Evolutionary conservation across 2,113 vertebrate genomes (phyloP), one percentile per base, ranked within the genome.

Genomic region (Lota lota): DNA sequence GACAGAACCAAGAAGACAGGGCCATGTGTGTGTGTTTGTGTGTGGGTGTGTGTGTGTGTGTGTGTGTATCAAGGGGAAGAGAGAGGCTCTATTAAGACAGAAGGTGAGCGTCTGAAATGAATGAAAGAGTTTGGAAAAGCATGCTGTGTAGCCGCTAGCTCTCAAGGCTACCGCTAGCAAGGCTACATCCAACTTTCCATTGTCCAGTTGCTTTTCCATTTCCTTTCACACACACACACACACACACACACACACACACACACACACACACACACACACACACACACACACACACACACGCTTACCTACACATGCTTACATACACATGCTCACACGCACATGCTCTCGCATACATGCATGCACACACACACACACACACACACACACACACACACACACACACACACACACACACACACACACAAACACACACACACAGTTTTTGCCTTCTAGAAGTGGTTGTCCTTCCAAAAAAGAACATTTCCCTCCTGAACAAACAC

Each of bases 41-140:
- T 57, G 16, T 85, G 81, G n/a, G 19, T 79, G 59, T 40, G 36
- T 40, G 36, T 40, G 36, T 40, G 36, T 40, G 36, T 40, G 40
- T 11, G 40, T 12, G 1, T 47, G 10, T 12, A 11, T 10, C 10
- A 14, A 14, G 12, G 12, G 40, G 40, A 14, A 47, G 12, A 50
- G 64, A 81, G 70, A 61, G 5, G 50, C 40, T 65, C 77, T 78
- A 82, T 86, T 84, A 80, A 78, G 70, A 67, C 61, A 78, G 80
- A 85, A 85, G 84, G 81, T 83, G 82, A 82, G 73, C 84, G 79
- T 85, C 83, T 85, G 79, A 86, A 76, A 75, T 75, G 75, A 88
- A 90, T 86, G 75, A 78, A 88, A 85, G 79, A 70, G 4, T 33
- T 74, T 73, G 71, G 79, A 64, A 76, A 79, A 67, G 10, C 40